These are phyloP conservation scores for Cybosia mesomella DNA, from an alignment of 2,888 invertebrate species.

Conservation along the genomic window DNA sequence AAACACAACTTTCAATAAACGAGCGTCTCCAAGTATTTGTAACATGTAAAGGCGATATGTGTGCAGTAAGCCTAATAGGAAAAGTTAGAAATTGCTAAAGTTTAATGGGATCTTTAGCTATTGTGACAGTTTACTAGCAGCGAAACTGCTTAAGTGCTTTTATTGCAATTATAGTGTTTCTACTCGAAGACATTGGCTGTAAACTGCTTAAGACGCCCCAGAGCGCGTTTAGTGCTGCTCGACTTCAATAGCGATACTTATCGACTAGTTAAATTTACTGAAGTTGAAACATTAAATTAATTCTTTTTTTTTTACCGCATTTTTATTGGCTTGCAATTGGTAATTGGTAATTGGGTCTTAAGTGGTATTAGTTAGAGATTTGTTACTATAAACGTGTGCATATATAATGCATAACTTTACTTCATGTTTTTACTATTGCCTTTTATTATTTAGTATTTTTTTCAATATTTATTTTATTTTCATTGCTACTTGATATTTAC, in stretches of 20 bases:
- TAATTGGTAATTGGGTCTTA: background rate
- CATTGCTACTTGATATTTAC: no score
- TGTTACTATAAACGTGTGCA: background rate
- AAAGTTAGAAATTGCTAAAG: constrained; percentile 81
- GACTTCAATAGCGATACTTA: constrained; percentile 19
- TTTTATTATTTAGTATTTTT: no score
- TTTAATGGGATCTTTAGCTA: constrained; percentile 82
- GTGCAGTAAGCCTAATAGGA: constrained; percentile 77
- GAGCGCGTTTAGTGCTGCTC: constrained; percentile 30
- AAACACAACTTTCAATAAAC: constrained; percentile 48
- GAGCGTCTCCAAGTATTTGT: constrained; percentile 45
- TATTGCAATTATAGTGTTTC: constrained; percentile 68
- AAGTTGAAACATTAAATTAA: background rate
- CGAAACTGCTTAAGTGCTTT: constrained; percentile 69
- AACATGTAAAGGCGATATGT: constrained; percentile 61
- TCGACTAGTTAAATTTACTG: background rate
- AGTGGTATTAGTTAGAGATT: background rate
- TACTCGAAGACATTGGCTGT: constrained; percentile 51
- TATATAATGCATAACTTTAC: no score
- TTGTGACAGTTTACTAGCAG: constrained; percentile 80
- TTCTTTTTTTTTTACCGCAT: background rate
- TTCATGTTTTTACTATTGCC: no score
- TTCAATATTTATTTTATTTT: no score
- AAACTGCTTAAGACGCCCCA: constrained; percentile 39
- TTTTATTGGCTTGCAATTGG: background rate